Conservation (phyloP, 2,888 invertebrate species). For the Alsophila aescularia region DNA sequence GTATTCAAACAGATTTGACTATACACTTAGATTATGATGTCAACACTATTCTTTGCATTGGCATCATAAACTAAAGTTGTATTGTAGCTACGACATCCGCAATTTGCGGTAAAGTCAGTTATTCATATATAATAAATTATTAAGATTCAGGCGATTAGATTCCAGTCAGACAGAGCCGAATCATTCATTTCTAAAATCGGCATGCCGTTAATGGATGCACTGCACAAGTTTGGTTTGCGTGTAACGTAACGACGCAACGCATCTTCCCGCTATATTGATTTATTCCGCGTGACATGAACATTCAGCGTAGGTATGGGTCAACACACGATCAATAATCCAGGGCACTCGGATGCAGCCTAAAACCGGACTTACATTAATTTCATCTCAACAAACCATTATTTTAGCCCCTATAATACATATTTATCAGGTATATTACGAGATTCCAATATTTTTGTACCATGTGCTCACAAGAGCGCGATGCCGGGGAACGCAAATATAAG, state of each 20-base stretch:
- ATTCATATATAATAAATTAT: too few species aligned
- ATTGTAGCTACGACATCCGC: too few species aligned
- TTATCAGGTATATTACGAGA: slow-evolving; percentile 29
- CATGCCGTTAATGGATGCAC: not conserved
- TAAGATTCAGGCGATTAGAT: too few species aligned
- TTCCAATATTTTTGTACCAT: slow-evolving; percentile 55
- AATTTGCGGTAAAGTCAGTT: too few species aligned
- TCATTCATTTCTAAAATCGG: too few species aligned
- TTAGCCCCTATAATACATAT: slow-evolving; percentile 10
- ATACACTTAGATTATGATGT: too few species aligned
- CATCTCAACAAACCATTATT: slow-evolving; percentile 13
- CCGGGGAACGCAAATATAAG: slow-evolving; percentile 73
- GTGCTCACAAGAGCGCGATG: slow-evolving; percentile 67
- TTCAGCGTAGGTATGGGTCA: slow-evolving; percentile 55
- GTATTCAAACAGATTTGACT: too few species aligned
- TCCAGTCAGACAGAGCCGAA: too few species aligned
- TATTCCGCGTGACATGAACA: slow-evolving; percentile 45
- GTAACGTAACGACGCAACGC: slow-evolving; percentile 42
- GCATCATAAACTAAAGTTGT: too few species aligned
- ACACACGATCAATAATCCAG: slow-evolving; percentile 63
- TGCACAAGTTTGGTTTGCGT: not conserved
- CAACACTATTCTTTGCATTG: too few species aligned
- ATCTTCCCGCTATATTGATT: slow-evolving; percentile 57
- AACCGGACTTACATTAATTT: slow-evolving; percentile 4
- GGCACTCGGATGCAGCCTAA: slow-evolving; percentile 9